A percentile compares a stretch with the other conserved stretches of the same genome.
Conservation (phyloP, 2,888 invertebrate genomes). For the Drosophila recens region DNA sequence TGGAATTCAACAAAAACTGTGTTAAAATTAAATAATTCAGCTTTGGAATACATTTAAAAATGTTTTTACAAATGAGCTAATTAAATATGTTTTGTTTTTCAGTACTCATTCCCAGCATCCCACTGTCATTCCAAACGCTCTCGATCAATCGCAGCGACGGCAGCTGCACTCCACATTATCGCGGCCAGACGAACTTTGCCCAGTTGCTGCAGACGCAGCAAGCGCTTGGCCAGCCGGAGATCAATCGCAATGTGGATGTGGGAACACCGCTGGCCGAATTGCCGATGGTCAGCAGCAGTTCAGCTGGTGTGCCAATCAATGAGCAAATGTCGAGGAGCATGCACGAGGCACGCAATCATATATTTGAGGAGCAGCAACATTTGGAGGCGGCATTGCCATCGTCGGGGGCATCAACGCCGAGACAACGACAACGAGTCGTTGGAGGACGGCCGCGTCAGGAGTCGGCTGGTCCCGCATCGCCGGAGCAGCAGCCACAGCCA, state of each 20-base stretch:
- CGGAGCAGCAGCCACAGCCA: constrained; percentile 73
- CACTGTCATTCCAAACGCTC: constrained; percentile 93
- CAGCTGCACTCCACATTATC: constrained; percentile 93
- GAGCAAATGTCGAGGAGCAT: constrained; percentile 85
- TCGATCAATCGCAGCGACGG: constrained; percentile 96
- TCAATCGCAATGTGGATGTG: constrained; percentile 84
- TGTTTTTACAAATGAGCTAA: background rate
- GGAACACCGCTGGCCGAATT: constrained; percentile 48
- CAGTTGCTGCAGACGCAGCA: constrained; percentile 88
- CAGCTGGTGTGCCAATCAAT: constrained; percentile 78
- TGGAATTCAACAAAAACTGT: background rate
- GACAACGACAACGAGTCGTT: constrained; percentile 43
- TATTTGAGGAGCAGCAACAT: constrained; percentile 83
- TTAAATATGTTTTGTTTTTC: constrained; percentile 24
- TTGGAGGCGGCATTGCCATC: constrained; percentile 32
- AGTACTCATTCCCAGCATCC: constrained; percentile 93
- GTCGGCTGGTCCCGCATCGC: constrained; percentile 26
- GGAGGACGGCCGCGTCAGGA: constrained; percentile 57
- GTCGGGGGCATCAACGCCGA: constrained; percentile 38
- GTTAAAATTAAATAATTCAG: too few species aligned
- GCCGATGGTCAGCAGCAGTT: constrained; percentile 24
- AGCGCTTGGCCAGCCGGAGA: constrained; percentile 76
- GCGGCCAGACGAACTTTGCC: constrained; percentile 93
- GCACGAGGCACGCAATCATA: constrained; percentile 85
- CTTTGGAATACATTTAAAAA: too few species aligned